These are phyloP conservation scores for Plebejus anna DNA, from an alignment of 2,888 invertebrate species.

Conservation along the genomic window DNA sequence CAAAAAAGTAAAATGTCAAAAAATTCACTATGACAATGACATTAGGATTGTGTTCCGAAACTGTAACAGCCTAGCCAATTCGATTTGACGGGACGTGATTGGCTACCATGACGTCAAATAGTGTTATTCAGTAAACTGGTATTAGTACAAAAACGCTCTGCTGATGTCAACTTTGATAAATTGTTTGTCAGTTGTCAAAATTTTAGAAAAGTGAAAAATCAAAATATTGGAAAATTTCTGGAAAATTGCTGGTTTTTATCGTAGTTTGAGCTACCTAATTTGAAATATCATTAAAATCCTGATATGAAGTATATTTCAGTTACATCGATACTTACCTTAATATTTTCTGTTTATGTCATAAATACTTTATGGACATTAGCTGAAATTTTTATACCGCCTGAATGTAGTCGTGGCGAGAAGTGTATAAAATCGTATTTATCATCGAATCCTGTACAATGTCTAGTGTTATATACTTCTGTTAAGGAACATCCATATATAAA, in stretches of 20 bases:
- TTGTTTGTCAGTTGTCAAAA: not conserved
- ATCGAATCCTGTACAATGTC: constrained; percentile 83
- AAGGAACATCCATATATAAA: constrained; percentile 77
- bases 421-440: constrained; percentile 86
- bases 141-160: too few species aligned
- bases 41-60: not conserved
- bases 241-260: not conserved
- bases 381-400: constrained; percentile 85
- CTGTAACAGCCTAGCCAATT: not conserved
- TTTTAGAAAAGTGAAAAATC: not conserved
- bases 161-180: not conserved
- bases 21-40: not conserved
- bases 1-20: not conserved
- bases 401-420: constrained; percentile 81
- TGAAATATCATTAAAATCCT: constrained; percentile 23
- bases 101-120: not conserved
- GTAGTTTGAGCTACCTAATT: constrained; percentile 21
- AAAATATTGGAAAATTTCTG: not conserved
- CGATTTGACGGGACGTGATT: not conserved
- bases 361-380: constrained; percentile 89
- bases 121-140: too few species aligned
- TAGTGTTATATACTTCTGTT: constrained; percentile 84
- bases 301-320: constrained; percentile 79
- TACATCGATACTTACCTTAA: constrained; percentile 80
- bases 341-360: constrained; percentile 84